A percentile compares a stretch with the other conserved stretches of the same genome.
Evolutionary conservation across 1,140 invertebrate genomes (phyloP).

Genomic region (Drosophila littoralis): DNA sequence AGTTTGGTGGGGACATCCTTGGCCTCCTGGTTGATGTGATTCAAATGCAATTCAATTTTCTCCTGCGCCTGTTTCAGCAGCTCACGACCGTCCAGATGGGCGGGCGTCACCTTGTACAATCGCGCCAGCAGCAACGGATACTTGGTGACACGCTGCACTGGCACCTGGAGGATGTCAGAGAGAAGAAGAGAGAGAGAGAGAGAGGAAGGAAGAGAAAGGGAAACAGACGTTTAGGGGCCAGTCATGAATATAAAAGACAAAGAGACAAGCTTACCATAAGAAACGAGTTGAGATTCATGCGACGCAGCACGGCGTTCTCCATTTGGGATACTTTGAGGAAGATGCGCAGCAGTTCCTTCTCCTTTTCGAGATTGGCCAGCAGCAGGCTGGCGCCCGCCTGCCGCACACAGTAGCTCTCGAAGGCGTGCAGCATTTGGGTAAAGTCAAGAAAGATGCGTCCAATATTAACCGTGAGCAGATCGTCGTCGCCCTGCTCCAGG

Average conservation of each 20-base stretch:
- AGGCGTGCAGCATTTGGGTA: slow-evolving; percentile 96
- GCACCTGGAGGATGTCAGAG: slow-evolving; percentile 86
- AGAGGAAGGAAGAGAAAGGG: neutral
- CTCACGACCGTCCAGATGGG: slow-evolving; percentile 90
- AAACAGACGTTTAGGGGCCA: neutral
- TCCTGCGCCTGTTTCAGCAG: slow-evolving; percentile 93
- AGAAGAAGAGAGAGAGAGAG: neutral
- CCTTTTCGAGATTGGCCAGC: slow-evolving; percentile 96
- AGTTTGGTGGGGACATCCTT: slow-evolving; percentile 95
- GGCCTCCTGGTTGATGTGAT: slow-evolving; percentile 97
- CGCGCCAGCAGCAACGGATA: slow-evolving; percentile 96
- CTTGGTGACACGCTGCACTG: slow-evolving; percentile 95
- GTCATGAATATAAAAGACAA: slow-evolving; percentile 31
- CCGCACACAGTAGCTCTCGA: slow-evolving; percentile 96
- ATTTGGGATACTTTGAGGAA: slow-evolving; percentile 98
- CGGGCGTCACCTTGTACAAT: slow-evolving; percentile 95
- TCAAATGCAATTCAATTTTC: slow-evolving; percentile 96
- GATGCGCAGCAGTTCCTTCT: slow-evolving; percentile 96
- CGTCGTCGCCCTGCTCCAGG: slow-evolving; percentile 90
- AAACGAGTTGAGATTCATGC: slow-evolving; percentile 98
- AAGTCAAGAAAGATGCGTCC: slow-evolving; percentile 96
- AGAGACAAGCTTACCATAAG: slow-evolving; percentile 90
- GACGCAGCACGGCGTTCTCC: slow-evolving; percentile 95
- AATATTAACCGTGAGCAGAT: slow-evolving; percentile 94
- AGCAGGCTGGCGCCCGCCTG: slow-evolving; percentile 95